Conservation (phyloP, 2,797 vertebrate species). For the Echeneis naucrates region DNA sequence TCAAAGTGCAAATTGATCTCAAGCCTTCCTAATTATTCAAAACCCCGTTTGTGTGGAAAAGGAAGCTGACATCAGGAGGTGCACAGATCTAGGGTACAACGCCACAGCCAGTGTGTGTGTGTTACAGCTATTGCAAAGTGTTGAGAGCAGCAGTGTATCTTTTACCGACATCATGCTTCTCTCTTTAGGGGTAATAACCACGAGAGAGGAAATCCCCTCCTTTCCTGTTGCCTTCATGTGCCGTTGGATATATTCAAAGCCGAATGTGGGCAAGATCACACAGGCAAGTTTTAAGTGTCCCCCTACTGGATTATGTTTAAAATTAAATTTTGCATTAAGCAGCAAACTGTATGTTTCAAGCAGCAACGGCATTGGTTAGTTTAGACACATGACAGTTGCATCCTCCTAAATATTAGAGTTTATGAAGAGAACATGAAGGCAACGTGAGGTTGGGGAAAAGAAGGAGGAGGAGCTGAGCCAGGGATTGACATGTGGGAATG, state of each 20-base stretch:
- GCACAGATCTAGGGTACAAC: constrained; percentile 34
- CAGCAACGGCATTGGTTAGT: not conserved
- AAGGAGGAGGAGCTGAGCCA: constrained; percentile 52
- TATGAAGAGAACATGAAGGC: constrained; percentile 41
- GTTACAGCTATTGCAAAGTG: constrained; percentile 44
- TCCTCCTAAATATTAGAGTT: not conserved
- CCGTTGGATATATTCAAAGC: constrained; percentile 26
- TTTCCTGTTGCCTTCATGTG: constrained; percentile 45
- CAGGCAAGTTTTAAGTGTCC: not conserved
- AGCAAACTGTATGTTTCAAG: not conserved
- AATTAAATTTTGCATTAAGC: not conserved
- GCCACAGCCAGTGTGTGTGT: constrained; percentile 3
- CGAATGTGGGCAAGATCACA: not conserved
- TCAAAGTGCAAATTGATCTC: constrained; percentile 39
- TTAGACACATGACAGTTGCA: constrained; percentile 9
- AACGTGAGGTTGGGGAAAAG: constrained; percentile 30
- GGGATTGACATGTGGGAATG: constrained; percentile 77
- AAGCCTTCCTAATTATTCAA: constrained; percentile 24
- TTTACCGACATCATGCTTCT: constrained; percentile 35
- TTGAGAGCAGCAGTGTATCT: constrained; percentile 36
- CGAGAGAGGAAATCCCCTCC: constrained; percentile 59
- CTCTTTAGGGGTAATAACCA: constrained; percentile 38
- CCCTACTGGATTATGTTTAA: not conserved
- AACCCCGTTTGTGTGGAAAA: constrained; percentile 26
- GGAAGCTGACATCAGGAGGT: constrained; percentile 30